Evolutionary conservation across 1,140 invertebrate genomes (phyloP), one percentile per base, ranked within the genome.

Genomic region (Anoplolepis gracilipes): DNA sequence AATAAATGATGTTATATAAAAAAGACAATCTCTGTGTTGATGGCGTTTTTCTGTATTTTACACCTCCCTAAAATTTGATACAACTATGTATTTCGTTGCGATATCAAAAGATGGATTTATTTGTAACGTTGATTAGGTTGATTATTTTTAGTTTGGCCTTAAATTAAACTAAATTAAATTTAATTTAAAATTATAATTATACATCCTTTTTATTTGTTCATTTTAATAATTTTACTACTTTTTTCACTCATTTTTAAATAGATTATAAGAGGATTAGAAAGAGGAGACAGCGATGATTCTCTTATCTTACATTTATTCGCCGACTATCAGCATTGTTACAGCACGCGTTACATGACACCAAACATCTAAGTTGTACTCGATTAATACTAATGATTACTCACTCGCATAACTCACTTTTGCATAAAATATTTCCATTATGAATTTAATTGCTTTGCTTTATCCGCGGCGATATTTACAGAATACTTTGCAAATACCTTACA

Each of bases 1-100:
- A 95, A 95, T 95, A 94, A 95, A 95, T 94, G 93, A 95, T 94
- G 94, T 94, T 95, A 95, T 95, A 94, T 94, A 94, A 95, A 95
- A 95, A 88, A 87, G 61, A 22, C 19, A 62, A 62, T 46, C 42
- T 46, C 13, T 46, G 42, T 22, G 30, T 11, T 2, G 2, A 13
- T 0, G 16, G 5, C 5, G 22, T 65, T 55, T 16, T 13, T 4
- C 5, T 39, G 19, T 30, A 11, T 59, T 57, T 30, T 59, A 7
- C 33, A 30, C 1, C 76, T 36, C 19, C 13, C 42, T 5, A 28
- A 22, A 25, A 46, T 28, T 22, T 7, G 10, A 0, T 16, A 65
- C 3, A 61, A 46, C 13, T 13, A 1, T 22, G 11, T 33, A 53
- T 67, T 78, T 13, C 25, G 46, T 3, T 7, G 7, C 39, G 16